These are phyloP conservation scores for Nezara viridula DNA, from an alignment of 2,888 invertebrate species.

Conservation along the genomic window DNA sequence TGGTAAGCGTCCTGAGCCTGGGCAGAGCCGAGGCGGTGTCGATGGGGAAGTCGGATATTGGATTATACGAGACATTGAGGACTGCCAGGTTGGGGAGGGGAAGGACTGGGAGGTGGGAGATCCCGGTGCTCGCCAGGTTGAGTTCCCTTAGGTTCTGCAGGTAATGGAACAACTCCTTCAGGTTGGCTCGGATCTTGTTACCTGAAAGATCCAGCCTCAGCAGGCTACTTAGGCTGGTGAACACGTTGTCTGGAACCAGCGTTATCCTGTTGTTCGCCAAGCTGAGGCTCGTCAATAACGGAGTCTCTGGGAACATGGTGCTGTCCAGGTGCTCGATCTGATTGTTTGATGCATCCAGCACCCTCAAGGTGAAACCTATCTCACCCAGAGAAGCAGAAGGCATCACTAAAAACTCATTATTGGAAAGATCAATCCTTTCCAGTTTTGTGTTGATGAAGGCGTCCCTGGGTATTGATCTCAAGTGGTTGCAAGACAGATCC, in stretches of 20 bases:
- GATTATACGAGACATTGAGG: constrained; percentile 85
- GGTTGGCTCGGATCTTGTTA: constrained; percentile 86
- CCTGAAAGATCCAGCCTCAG: constrained; percentile 85
- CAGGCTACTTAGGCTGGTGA: constrained; percentile 83
- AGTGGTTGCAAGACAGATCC: constrained; percentile 79
- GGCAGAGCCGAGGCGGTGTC: constrained; percentile 74
- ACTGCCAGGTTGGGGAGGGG: constrained; percentile 82
- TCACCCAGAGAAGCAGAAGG: constrained; percentile 84
- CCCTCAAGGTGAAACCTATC: constrained; percentile 83
- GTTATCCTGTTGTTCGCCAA: constrained; percentile 85
- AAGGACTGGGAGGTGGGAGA: constrained; percentile 82
- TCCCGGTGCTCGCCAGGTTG: constrained; percentile 82
- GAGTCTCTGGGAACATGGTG: constrained; percentile 87
- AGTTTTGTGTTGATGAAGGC: constrained; percentile 84
- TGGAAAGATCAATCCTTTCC: constrained; percentile 84
- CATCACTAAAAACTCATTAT: constrained; percentile 82
- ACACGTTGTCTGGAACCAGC: constrained; percentile 90
- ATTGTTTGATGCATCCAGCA: constrained; percentile 84
- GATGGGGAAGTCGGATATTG: constrained; percentile 78
- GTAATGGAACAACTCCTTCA: constrained; percentile 90
- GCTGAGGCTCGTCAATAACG: constrained; percentile 83
- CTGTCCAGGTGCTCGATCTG: constrained; percentile 89
- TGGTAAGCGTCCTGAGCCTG: constrained; percentile 79
- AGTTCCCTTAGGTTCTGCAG: constrained; percentile 85
- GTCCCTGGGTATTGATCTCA: constrained; percentile 82